phyloP scores from a whole-genome alignment of 2,113 vertebrate genomes.

The Pelodiscus sinensis region DNA sequence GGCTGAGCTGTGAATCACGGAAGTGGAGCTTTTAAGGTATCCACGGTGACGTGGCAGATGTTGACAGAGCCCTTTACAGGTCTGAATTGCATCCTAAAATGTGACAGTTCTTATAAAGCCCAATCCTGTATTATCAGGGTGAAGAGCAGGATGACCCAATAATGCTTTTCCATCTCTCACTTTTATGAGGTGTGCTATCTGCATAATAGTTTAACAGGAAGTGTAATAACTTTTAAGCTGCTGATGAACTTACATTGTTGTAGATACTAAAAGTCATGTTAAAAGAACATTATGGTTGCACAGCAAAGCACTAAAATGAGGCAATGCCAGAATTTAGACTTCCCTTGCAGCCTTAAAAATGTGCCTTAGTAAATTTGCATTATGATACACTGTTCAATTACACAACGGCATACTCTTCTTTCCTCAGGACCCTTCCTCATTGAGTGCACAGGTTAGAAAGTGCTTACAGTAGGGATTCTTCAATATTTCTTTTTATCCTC shows the following conservation, averaged over 20 bases:
- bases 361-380: neutral
- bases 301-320: conserved; percentile 15
- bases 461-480: neutral
- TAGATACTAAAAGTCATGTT: neutral
- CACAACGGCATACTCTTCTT: neutral
- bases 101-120: neutral
- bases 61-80: too few relatives aligned
- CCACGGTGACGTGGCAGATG: too few relatives aligned
- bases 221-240: neutral
- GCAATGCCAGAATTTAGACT: neutral
- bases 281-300: neutral
- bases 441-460: neutral
- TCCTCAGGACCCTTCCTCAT: neutral
- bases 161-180: neutral
- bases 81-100: too few relatives aligned
- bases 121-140: neutral
- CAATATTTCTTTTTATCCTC: conserved; percentile 35
- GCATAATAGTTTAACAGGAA: neutral
- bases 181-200: neutral
- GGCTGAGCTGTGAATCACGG: too few relatives aligned
- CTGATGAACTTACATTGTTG: neutral
- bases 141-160: neutral
- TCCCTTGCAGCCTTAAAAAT: neutral
- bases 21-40: too few relatives aligned
- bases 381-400: neutral